Base-by-base conservation (phyloP, 2,888 invertebrate species). In the Athetis lepigone region DNA sequence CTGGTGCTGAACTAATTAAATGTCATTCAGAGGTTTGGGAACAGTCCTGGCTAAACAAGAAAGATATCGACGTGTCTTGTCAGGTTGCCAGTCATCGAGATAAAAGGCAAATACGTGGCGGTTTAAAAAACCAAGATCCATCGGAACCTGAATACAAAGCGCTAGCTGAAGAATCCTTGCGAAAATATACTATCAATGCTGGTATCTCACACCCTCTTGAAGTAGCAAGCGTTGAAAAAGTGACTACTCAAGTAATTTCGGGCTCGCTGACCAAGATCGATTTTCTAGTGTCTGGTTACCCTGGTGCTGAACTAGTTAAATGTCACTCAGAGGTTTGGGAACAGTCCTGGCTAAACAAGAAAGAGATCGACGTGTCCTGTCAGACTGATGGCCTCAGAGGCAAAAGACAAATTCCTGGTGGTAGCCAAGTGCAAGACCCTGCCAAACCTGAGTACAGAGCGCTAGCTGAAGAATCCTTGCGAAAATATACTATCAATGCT, bases 171-270 rank as follows among this genome's bases (percentile, higher is more conserved):
- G 70, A 70, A 50, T 67, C 42, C 0, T 51, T 73, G 13, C 45
- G 3, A n/a, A 54, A 73, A 46, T 73, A 55, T 51, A 1, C 0
- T 0, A 0, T 7, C 1, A 43, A 63, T 37, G 4, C 25, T 16
- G 77, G 63, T 0, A 72, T 18, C 0, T 50, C 54, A 0, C 19
- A 59, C 9, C 33, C 65, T 2, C 65, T 80, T 27, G 16, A 42
- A 60, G 47, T 85, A 8, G 4, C 61, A 0, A 2, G 6, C 0
- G 56, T 87, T 13, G 47, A 59, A 11, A 75, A 66, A 36, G 87
- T 82, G 2, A 58, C 65, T 0, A 82, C 75, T 0, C 86, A 86
- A 70, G 75, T 81, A 0, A 85, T 85, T n/a, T n/a, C 81, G 1
- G 87, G 86, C 0, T 0, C 8, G 0, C 0, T 63, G 8, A 87